Base-by-base conservation (phyloP, 2,888 invertebrate species). In the Mylabris sibirica region DNA sequence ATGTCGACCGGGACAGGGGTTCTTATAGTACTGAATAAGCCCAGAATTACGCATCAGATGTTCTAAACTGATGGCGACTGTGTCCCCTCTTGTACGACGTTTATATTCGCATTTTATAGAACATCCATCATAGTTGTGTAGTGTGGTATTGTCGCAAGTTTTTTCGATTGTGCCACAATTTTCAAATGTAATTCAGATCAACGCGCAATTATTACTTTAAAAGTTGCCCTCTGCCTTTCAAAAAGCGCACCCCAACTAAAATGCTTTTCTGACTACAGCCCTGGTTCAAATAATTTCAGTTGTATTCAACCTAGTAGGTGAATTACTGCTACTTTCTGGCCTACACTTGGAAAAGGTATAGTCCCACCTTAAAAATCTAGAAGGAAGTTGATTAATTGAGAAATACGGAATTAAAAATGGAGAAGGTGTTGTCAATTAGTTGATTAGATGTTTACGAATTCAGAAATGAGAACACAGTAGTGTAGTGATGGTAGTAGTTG, bases 1-100 rank as follows among this genome's bases (percentile, higher is more conserved):
- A 80, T 79, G 74, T 75, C 69, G 75, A 24, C 57, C 22, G 74
- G 74, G 75, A 78, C 76, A 77, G 77, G 75, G 75, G 76, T 75
- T 78, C 76, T 74, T n/a, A n/a, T n/a, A n/a, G n/a, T 77, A 63
- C 68, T 65, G 63, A 66, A 67, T 70, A 70, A 65, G 41, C 60
- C 65, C 65, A 66, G 30, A 65, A 59, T 60, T 74, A 64, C 67
- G 72, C 71, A 74, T 74, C 74, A 74, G 71, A 76, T 75, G 74
- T 69, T 73, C 66, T 26, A 57, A 24, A 34, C 34, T 22, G 30
- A 24, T n/a, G 9, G 17, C 62, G n/a, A n/a, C 53, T 30, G 8
- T 30, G 4, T 6, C 30, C 30, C 30, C 8, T 70, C 70, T 69
- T 68, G 65, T 70, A 65, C 71, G 20, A 20, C 73, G 72, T 73